Evolutionary conservation across 92 coral and sea anemone species (phyloP).

Genomic region (Hydrozoanthus gracilis): DNA sequence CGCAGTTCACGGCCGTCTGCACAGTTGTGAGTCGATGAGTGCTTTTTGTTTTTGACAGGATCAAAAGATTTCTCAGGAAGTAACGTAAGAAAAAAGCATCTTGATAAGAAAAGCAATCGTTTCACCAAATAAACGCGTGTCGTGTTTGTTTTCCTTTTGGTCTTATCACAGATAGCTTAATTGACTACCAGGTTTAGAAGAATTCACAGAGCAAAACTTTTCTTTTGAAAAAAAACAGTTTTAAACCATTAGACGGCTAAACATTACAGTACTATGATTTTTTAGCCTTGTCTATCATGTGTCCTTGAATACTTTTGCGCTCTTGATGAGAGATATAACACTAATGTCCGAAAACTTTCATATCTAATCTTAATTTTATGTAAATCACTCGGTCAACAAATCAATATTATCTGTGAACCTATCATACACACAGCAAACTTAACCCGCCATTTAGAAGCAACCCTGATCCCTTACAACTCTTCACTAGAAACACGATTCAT

Average conservation of each 20-base stretch:
- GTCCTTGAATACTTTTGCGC: constrained; percentile 37
- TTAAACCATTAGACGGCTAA: neutral
- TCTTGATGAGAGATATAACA: constrained; percentile 54
- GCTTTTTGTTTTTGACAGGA: constrained; percentile 24
- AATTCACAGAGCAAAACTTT: constrained; percentile 6
- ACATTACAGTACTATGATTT: neutral
- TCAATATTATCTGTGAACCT: constrained; percentile 54
- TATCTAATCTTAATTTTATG: constrained; percentile 50
- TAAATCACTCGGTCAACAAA: constrained; percentile 53
- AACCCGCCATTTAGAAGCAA: constrained; percentile 61
- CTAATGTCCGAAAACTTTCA: constrained; percentile 38
- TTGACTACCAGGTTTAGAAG: constrained; percentile 35
- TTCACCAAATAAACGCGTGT: constrained; percentile 50
- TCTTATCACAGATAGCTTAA: constrained; percentile 13
- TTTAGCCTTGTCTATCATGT: constrained; percentile 6
- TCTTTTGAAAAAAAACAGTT: constrained; percentile 8
- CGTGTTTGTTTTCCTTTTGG: constrained; percentile 38
- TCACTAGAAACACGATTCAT: constrained; percentile 51
- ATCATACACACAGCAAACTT: constrained; percentile 68
- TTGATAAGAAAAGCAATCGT: constrained; percentile 56
- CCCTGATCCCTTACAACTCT: constrained; percentile 53
- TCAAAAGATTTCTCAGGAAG: constrained; percentile 26
- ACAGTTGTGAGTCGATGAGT: constrained; percentile 28
- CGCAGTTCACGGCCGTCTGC: constrained; percentile 21
- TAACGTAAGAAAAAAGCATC: constrained; percentile 48